Evolutionary conservation across 2,797 vertebrate species (phyloP).

Genomic region (Vireo griseus): DNA sequence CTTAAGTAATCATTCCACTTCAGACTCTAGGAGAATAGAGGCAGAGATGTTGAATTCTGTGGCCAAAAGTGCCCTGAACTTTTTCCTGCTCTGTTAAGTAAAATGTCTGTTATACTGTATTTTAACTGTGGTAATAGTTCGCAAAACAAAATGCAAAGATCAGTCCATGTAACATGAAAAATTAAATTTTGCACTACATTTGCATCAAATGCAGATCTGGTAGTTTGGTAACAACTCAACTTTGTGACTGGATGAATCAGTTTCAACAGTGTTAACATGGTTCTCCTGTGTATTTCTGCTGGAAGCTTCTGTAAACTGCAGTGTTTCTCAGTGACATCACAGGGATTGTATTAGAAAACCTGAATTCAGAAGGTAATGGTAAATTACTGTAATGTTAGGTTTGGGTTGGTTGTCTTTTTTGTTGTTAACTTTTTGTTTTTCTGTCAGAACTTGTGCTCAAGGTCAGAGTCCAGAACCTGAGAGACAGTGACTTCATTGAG

Average conservation of each 20-base stretch:
- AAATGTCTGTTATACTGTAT: neutral
- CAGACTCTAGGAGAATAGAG: neutral
- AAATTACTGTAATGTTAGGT: neutral
- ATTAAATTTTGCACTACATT: neutral
- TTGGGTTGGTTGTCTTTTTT: neutral
- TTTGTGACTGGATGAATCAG: neutral
- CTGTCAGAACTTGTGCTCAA: conserved; percentile 87
- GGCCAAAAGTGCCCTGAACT: neutral
- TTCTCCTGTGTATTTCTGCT: neutral
- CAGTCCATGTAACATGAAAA: neutral
- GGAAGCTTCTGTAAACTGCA: neutral
- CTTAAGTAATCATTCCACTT: neutral
- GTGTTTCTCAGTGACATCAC: neutral
- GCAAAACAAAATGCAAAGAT: neutral
- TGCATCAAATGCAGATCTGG: neutral
- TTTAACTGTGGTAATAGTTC: neutral
- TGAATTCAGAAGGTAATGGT: neutral
- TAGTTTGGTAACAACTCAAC: neutral
- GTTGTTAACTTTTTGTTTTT: neutral
- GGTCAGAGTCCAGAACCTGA: conserved; percentile 86
- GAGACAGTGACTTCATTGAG: conserved; percentile 91
- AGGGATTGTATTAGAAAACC: neutral
- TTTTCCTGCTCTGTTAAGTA: neutral
- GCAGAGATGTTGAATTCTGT: neutral
- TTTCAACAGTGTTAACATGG: neutral